Base-by-base conservation (phyloP, 2,797 vertebrate species). In the Menidia menidia region DNA sequence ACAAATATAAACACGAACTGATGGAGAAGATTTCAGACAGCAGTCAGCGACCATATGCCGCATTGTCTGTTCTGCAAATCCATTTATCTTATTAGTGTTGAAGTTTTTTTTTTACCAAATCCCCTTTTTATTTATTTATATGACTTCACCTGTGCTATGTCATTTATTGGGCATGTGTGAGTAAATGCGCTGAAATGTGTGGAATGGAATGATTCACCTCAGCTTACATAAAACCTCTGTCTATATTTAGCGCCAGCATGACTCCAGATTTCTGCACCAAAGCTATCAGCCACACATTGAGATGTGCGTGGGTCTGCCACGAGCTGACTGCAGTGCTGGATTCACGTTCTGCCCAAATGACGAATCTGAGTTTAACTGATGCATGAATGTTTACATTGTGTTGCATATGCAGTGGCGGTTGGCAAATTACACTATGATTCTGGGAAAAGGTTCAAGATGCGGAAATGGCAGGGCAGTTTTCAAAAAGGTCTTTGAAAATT, bases 221-320 rank as follows among this genome's bases (percentile, higher is more conserved):
- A 77, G 88, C 93, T 94, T 94, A 94, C 90, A 93, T 95, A 95
- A 94, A 94, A 90, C 87, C 84, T 81, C 80, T 84, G 87, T 93
- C 93, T 94, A 95, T 92, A 93, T 94, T 93, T 94, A 94, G 93
- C 82, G 68, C 72, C 84, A 87, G 87, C 92, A 92, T 93, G 93
- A 93, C 92, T 94, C 87, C 88, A 89, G 90, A 93, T 91, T 94
- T 91, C 89, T 92, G 88, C 91, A 91, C 84, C 64, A 86, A 84
- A 91, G 91, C 90, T 86, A 93, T 94, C 90, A 90, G 92, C 92
- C 87, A 89, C 92, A 91, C 85, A 83, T 88, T 90, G 91, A 91
- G 92, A 91, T 90, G 91, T 89, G 92, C 88, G 93, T 92, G 92
- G 92, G 93, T 88, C 81, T 65, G 57, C 81, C 80, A 75, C 45